phyloP scores from a whole-genome alignment of 2,888 invertebrate genomes.

The Graphium colonna region DNA sequence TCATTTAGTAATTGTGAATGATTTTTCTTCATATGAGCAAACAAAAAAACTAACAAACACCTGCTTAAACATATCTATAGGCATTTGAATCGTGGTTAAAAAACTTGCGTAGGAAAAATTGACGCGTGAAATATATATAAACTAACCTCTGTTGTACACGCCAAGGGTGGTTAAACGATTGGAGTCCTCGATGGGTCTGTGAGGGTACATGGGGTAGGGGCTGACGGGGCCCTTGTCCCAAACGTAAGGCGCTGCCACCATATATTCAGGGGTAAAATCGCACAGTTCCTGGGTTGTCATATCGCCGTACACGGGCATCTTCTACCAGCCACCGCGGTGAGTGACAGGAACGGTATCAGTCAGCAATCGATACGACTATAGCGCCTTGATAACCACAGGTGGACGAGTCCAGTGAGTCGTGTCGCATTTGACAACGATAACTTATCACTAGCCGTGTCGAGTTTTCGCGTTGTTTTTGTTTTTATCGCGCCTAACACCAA shows the following conservation, averaged over 20 bases:
- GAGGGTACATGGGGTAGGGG: conserved; percentile 44
- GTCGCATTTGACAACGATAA: conserved; percentile 35
- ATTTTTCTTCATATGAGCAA: not conserved
- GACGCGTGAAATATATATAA: not conserved
- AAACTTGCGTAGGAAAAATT: not conserved
- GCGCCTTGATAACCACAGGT: conserved; percentile 47
- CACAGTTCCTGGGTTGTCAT: conserved; percentile 61
- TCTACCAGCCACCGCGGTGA: conserved; percentile 41
- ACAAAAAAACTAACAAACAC: conserved; percentile 11
- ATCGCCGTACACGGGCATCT: conserved; percentile 69
- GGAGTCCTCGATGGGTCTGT: conserved; percentile 40
- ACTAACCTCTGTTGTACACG: conserved; percentile 43
- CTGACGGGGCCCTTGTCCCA: conserved; percentile 59
- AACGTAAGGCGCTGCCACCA: conserved; percentile 45
- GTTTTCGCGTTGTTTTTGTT: conserved; percentile 55
- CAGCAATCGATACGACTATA: no score
- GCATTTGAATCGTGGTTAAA: not conserved
- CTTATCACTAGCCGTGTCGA: conserved; percentile 36
- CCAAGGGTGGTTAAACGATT: conserved; percentile 27
- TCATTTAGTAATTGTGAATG: no score
- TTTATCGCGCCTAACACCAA: conserved; percentile 45
- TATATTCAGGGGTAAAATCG: conserved; percentile 52
- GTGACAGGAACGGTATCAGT: no score
- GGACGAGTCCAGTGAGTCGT: conserved; percentile 31
- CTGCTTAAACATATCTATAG: conserved; percentile 9